phyloP scores from a whole-genome alignment of 2,113 vertebrate species.

The Bombycilla garrulus region DNA sequence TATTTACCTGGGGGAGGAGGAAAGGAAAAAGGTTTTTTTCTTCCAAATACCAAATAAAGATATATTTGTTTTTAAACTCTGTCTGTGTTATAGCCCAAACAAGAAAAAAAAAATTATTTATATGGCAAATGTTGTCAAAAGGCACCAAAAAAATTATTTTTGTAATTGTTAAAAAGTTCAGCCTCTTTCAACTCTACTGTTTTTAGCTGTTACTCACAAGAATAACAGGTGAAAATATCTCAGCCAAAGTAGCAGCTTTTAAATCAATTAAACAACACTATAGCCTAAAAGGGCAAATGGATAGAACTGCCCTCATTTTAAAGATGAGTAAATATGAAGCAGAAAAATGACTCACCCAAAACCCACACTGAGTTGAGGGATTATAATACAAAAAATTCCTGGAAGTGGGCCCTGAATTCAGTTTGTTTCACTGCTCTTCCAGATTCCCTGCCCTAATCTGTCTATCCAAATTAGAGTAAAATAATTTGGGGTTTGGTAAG shows the following conservation, averaged over 20 bases:
- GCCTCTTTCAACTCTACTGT: neutral
- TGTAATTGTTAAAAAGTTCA: neutral
- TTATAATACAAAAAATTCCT: slow-evolving; percentile 47
- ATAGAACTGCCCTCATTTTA: neutral
- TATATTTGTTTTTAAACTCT: neutral
- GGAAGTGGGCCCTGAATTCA: slow-evolving; percentile 29
- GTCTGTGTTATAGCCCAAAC: neutral
- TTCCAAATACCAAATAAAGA: neutral
- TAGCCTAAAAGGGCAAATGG: slow-evolving; percentile 14
- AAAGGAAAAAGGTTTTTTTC: neutral
- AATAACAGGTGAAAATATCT: neutral
- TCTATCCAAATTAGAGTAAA: slow-evolving; percentile 29
- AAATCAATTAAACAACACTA: neutral
- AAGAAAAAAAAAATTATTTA: neutral
- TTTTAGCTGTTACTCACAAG: slow-evolving; percentile 30
- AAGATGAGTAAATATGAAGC: slow-evolving; percentile 41
- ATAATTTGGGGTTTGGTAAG: neutral
- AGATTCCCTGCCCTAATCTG: neutral
- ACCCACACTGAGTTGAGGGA: neutral
- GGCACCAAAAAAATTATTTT: neutral
- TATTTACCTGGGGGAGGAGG: neutral
- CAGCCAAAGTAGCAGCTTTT: slow-evolving; percentile 41
- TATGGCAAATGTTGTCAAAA: neutral
- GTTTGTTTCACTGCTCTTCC: slow-evolving; percentile 3
- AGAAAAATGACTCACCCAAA: slow-evolving; percentile 53